Base-by-base conservation (phyloP, 1,140 invertebrate species). In the Sitobion miscanthi region DNA sequence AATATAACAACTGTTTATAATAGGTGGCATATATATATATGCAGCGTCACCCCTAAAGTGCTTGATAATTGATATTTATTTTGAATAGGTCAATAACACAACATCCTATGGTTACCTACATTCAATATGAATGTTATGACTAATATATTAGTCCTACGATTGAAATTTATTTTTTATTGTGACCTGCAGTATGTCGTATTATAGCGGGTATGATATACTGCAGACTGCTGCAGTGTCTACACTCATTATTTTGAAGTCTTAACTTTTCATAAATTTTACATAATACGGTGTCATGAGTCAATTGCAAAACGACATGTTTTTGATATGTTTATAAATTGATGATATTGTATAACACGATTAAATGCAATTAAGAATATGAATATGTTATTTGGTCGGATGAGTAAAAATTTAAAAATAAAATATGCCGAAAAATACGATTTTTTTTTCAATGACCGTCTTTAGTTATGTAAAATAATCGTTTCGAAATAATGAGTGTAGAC, bases 21-120 rank as follows among this genome's bases (percentile, higher is more conserved):
- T 54, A 54, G 30, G 21, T 54, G 54, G n/a, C 7, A 38, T 89
- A 25, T 86, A n/a, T 21, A 88, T 23, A 21, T 20, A 20, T 20
- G 45, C 45, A 87, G 17, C 3, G 85, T n/a, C 20, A 45, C 42
- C 20, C 30, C 7, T 21, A 54, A 88, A 88, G 30, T 57, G 35
- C 9, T 42, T 20, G 35, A 54, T 89, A 89, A 54, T 54, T 42
- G 88, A 89, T 89, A 42, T 57, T 57, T 89, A 49, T 57, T 57
- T 57, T 35, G 52, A 89, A 89, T 42, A 57, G 52, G 88, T 89
- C 88, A 89, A 54, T 54, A 89, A 30, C n/a, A n/a, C 30, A 49
- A 23, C 20, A 85, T 85, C 11, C 25, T 38, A 87, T 47, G 30
- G 47, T 89, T 89, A 54, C 49, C 87, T 38, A 89, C 49, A 89